phyloP scores from a whole-genome alignment of 2,797 vertebrate genomes.

The Oceanodroma leucorhoa region DNA sequence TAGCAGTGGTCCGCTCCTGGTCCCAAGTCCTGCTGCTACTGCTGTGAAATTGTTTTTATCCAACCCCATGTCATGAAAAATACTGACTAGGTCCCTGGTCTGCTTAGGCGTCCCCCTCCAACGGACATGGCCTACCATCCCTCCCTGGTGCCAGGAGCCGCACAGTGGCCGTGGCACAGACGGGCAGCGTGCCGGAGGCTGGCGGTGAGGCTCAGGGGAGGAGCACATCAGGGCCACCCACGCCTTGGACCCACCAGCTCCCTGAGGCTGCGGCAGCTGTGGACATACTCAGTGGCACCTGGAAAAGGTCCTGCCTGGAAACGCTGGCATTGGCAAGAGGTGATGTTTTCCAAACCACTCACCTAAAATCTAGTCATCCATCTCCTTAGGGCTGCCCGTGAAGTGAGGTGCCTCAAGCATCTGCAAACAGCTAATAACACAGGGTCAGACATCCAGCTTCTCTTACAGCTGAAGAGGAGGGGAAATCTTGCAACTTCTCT shows the following conservation, averaged over 20 bases:
- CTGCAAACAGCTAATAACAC: not conserved
- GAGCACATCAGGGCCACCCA: not conserved
- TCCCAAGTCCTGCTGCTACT: not conserved
- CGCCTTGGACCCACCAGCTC: not conserved
- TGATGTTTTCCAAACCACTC: not conserved
- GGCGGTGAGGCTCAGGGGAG: accelerated
- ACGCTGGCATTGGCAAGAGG: not conserved
- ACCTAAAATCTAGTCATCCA: not conserved
- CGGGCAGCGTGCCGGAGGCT: accelerated
- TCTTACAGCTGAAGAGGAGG: not conserved
- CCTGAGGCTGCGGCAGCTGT: not conserved
- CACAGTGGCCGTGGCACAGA: accelerated
- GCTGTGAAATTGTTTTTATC: not conserved
- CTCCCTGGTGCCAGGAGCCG: not conserved
- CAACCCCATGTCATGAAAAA: not conserved
- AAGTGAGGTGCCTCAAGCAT: not conserved
- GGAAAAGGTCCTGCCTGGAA: not conserved
- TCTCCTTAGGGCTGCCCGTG: not conserved
- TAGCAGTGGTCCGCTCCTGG: accelerated
- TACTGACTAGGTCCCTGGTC: not conserved
- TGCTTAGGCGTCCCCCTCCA: not conserved
- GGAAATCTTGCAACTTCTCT: not conserved
- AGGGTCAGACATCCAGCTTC: not conserved
- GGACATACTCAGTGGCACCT: not conserved
- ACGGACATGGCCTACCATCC: not conserved